Base-by-base conservation (phyloP, 2,888 invertebrate genomes). In the Drosophila stalkeri region DNA sequence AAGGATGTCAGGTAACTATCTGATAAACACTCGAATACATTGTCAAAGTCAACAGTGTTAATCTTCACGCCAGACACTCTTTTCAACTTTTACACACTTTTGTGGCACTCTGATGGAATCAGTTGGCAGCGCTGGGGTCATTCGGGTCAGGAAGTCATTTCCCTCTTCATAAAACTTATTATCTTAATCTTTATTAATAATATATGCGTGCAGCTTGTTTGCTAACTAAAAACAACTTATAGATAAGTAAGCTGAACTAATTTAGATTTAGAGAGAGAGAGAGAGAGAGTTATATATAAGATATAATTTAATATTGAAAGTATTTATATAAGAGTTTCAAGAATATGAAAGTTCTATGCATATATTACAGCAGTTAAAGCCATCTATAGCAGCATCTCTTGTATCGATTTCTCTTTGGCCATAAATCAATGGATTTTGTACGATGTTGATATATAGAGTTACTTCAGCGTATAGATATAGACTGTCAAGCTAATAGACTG, bases 31-130 rank as follows among this genome's bases (percentile, higher is more conserved):
- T 16, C 46, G 18, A 54, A 14, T 41, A 51, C 43, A 33, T 60
- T 67, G 66, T 63, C 66, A 77, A 61, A 66, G 51, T 64, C 71
- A 54, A 43, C 41, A 60, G 37, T 41, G 33, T 52, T 56, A 52
- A 65, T 72, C 60, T 11, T 55, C 61, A 52, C 77, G 60, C 11
- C 11, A 51, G 35, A 60, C 63, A 41, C 35, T 51, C 35, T n/a
- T 46, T 46, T 20, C 35, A 27, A 57, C 55, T 27, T 55, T 44
- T 44, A 12, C 49, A 51, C 51, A 5, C 39, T 5, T 39, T 51
- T 33, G 35, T 35, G 43, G 54, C 35, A 23, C 49, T 51, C 39
- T 44, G 56, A 65, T 55, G 52, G 57, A 71, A 65, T 61, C 59
- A 37, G 52, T 37, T 37, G 37, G 6, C 37, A 6, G 37, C 37